Evolutionary conservation across 2,113 vertebrate species (phyloP).

Genomic region (Amblyopsis rosae): DNA sequence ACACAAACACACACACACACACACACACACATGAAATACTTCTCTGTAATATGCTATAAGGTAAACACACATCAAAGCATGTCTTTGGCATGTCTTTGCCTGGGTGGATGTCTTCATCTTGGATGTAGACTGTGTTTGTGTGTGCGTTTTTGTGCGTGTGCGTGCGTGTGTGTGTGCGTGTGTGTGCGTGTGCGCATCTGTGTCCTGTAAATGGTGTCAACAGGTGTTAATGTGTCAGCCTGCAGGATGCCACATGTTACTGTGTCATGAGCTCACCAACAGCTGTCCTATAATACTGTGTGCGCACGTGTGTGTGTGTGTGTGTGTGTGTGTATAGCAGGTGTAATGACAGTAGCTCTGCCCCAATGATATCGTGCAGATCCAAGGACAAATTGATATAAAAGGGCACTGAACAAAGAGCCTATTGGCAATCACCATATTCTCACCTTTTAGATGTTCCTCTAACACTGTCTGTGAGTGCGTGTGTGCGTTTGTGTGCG

Average conservation of each 20-base stretch:
- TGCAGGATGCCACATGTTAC: slow-evolving; percentile 68
- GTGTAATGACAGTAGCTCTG: slow-evolving; percentile 33
- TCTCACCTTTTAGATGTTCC: slow-evolving; percentile 4
- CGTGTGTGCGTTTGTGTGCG: background rate
- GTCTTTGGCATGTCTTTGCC: too few species aligned
- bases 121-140: slow-evolving; percentile 7
- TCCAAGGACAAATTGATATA: slow-evolving; percentile 55
- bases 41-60: slow-evolving; percentile 42
- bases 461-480: background rate
- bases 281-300: slow-evolving; percentile 56
- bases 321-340: slow-evolving; percentile 31
- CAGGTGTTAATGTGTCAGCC: slow-evolving; percentile 73
- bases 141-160: slow-evolving; percentile 25
- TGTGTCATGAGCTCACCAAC: slow-evolving; percentile 64
- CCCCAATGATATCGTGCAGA: slow-evolving; percentile 35
- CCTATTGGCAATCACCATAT: slow-evolving; percentile 12
- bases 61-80: slow-evolving; percentile 43
- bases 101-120: slow-evolving; percentile 47
- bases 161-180: slow-evolving; percentile 6
- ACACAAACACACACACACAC: slow-evolving; percentile 32
- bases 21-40: slow-evolving; percentile 54
- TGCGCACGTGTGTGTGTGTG: slow-evolving; percentile 1
- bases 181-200: slow-evolving; percentile 10
- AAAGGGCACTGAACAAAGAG: slow-evolving; percentile 26
- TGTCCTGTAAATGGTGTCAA: slow-evolving; percentile 58